A percentile compares a stretch with the other conserved stretches of the same genome.
Conservation (phyloP, 2,113 vertebrate species). For the Callaeas wilsoni region DNA sequence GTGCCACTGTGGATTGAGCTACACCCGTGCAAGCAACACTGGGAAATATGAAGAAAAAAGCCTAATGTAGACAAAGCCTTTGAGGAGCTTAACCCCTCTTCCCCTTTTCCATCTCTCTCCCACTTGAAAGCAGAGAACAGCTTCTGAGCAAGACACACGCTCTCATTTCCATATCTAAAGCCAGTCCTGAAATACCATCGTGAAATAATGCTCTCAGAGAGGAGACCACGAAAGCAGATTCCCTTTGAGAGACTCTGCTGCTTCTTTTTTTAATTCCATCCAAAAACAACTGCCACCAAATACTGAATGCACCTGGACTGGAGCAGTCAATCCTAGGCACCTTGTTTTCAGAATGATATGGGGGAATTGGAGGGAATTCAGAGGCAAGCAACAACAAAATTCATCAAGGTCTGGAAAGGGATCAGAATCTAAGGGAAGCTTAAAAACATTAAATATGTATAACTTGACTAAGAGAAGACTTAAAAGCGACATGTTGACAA, state of each 20-base stretch:
- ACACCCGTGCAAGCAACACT: not conserved
- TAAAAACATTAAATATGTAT: conserved; percentile 60
- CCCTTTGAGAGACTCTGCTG: conserved; percentile 31
- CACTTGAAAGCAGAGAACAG: conserved; percentile 54
- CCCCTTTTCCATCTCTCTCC: conserved; percentile 29
- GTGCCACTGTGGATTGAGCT: conserved; percentile 10
- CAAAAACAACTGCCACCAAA: conserved; percentile 21
- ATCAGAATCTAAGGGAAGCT: conserved; percentile 49
- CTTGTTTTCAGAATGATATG: not conserved
- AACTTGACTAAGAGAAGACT: conserved; percentile 44
- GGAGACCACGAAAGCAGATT: conserved; percentile 12
- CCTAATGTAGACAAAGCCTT: conserved; percentile 50
- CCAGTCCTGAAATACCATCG: conserved; percentile 35
- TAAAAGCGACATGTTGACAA: conserved; percentile 56
- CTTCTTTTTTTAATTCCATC: conserved; percentile 5
- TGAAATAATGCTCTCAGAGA: conserved; percentile 45
- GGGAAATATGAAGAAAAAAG: conserved; percentile 12
- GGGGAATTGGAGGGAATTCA: conserved; percentile 33
- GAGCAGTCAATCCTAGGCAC: conserved; percentile 3
- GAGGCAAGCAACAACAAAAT: conserved; percentile 33
- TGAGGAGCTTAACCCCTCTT: conserved; percentile 58
- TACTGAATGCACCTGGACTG: not conserved
- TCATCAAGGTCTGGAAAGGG: conserved; percentile 23
- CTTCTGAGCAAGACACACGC: conserved; percentile 35
- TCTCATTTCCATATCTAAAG: conserved; percentile 67